These are phyloP conservation scores for Crotalus helleri DNA, from an alignment of 2,113 vertebrate species.

Conservation along the genomic window DNA sequence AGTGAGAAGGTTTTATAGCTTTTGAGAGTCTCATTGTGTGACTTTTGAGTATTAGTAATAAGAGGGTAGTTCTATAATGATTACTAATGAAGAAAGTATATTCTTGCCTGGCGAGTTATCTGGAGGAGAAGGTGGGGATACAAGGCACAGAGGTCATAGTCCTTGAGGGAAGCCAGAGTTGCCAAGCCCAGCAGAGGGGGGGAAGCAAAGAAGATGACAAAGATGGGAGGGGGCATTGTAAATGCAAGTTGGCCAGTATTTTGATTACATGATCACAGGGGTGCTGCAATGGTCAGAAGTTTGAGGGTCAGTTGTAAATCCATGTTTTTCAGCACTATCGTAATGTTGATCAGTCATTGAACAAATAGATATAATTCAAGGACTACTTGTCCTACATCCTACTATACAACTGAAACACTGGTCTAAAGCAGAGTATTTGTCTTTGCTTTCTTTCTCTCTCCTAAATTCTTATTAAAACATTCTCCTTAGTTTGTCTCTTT, in stretches of 20 bases:
- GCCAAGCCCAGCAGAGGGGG: background rate
- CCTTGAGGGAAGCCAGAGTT: background rate
- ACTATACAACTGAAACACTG: background rate
- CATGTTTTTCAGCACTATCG: background rate
- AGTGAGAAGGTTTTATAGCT: slow-evolving; percentile 9
- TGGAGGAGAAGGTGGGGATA: background rate
- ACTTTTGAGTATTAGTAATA: background rate
- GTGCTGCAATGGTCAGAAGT: background rate
- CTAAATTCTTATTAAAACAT: background rate
- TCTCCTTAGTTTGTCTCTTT: background rate
- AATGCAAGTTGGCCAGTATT: background rate
- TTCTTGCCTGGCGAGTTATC: background rate
- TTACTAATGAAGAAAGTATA: background rate
- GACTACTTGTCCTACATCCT: background rate
- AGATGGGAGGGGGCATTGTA: background rate
- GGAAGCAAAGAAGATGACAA: background rate
- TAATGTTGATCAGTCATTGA: background rate
- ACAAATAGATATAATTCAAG: background rate
- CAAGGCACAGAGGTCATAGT: background rate
- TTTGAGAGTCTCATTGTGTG: background rate
- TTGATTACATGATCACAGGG: background rate
- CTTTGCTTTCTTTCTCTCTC: background rate
- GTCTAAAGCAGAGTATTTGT: background rate
- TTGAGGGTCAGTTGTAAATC: background rate
- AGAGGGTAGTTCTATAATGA: background rate